Percentiles rank a stretch among this genome's conserved stretches.
Evolutionary conservation across 2,888 invertebrate genomes (phyloP).

Genomic region (Galerucella nymphaeae): DNA sequence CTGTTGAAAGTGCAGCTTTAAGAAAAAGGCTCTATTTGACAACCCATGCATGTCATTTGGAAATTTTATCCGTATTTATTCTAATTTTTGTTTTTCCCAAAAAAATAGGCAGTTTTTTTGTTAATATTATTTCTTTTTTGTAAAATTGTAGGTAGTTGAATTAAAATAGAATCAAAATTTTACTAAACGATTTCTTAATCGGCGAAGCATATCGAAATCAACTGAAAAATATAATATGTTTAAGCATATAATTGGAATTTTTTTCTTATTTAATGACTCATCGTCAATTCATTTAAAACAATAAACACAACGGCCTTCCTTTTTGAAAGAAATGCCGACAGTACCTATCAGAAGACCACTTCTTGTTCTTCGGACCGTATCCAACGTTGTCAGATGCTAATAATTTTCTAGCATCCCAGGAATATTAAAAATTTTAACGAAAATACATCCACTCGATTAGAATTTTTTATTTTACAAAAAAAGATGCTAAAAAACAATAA

Average conservation of each 20-base stretch:
- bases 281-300: conserved; percentile 51
- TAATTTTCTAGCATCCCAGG: neutral
- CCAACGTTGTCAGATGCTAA: neutral
- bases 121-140: no score
- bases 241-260: conserved; percentile 51
- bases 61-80: no score
- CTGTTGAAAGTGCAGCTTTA: no score
- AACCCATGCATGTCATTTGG: no score
- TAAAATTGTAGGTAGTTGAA: no score
- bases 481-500: no score
- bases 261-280: conserved; percentile 50
- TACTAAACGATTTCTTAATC: conserved; percentile 6
- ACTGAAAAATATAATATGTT: conserved; percentile 54
- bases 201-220: conserved; percentile 53
- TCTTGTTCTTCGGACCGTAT: conserved; percentile 22
- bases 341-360: conserved; percentile 8
- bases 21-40: no score
- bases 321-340: conserved; percentile 37
- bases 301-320: conserved; percentile 42
- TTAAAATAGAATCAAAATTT: neutral
- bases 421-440: neutral
- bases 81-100: no score
- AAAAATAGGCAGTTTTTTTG: no score
- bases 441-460: neutral
- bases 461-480: no score